phyloP scores from a whole-genome alignment of 2,113 vertebrate species.

The Chunga burmeisteri region DNA sequence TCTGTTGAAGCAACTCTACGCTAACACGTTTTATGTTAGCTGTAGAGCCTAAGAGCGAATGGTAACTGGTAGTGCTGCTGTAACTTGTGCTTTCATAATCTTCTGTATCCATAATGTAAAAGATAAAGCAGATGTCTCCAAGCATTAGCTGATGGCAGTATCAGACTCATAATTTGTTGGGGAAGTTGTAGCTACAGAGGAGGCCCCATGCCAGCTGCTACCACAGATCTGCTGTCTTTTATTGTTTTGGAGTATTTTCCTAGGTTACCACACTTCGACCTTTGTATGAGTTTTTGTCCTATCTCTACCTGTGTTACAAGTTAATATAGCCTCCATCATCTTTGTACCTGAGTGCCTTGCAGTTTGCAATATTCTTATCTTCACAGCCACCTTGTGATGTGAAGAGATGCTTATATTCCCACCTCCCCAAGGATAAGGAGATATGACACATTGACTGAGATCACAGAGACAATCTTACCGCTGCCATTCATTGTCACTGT shows the following conservation, averaged over 20 bases:
- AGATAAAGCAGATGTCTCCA: background rate
- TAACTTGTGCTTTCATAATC: background rate
- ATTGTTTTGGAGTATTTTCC: background rate
- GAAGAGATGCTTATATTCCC: background rate
- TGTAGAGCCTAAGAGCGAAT: background rate
- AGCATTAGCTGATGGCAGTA: background rate
- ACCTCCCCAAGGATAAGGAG: background rate
- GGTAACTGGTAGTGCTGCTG: background rate
- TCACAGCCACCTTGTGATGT: background rate
- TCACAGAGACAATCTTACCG: background rate
- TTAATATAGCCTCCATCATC: background rate
- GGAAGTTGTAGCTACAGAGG: background rate
- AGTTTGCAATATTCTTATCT: background rate
- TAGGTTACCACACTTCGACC: background rate
- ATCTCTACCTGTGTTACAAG: background rate
- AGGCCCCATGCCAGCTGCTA: background rate
- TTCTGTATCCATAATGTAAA: accelerated
- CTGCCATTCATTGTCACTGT: background rate
- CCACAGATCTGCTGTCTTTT: background rate
- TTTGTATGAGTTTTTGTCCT: background rate
- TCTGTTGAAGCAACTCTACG: background rate
- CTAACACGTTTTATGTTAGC: background rate
- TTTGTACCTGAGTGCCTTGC: background rate
- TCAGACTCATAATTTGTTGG: background rate
- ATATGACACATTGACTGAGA: background rate